phyloP scores from a whole-genome alignment of 2,888 invertebrate species.

The Antheraea assamensis region DNA sequence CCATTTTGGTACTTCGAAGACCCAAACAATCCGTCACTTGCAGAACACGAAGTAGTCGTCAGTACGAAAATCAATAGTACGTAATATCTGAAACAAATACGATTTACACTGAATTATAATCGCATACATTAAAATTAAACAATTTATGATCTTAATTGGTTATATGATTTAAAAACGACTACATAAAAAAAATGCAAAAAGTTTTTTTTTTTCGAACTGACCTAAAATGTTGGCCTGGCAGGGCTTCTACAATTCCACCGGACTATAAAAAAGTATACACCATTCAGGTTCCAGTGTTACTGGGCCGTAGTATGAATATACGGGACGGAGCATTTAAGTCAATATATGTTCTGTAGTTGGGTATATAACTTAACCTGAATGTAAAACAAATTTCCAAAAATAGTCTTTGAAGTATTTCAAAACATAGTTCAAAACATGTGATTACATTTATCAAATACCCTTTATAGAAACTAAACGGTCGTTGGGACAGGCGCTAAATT shows the following conservation, averaged over 20 bases:
- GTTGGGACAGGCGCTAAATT: conserved; percentile 52
- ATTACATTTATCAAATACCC: conserved; percentile 3
- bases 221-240: no score
- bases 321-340: neutral
- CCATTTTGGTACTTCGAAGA: conserved; percentile 68
- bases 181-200: no score
- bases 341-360: neutral
- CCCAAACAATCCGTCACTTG: conserved; percentile 66
- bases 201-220: no score
- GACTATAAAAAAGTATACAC: neutral
- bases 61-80: conserved; percentile 46
- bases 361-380: neutral
- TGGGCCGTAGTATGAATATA: neutral
- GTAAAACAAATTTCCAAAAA: neutral
- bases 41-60: conserved; percentile 49
- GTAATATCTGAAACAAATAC: conserved; percentile 25
- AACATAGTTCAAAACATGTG: neutral
- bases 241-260: no score
- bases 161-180: no score
- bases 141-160: no score
- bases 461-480: conserved; percentile 25
- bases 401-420: neutral
- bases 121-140: no score
- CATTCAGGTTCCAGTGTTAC: neutral
- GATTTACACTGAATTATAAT: neutral